Percentiles rank a stretch among this genome's conserved stretches.
Conservation (phyloP, 2,113 vertebrate species). For the Naja naja region DNA sequence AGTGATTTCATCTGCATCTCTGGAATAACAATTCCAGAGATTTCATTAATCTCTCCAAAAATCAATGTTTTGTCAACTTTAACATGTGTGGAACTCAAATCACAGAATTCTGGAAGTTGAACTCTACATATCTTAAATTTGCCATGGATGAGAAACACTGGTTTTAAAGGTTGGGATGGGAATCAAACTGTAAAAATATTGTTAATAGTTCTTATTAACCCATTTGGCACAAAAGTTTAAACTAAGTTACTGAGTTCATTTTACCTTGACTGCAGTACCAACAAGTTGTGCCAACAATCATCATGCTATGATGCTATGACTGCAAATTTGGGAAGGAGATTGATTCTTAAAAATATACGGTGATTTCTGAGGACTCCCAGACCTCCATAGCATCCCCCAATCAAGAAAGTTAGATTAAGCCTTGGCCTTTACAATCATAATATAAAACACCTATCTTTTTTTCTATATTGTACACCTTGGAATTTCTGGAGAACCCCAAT, state of each 20-base stretch:
- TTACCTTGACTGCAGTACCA: not conserved
- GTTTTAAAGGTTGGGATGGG: not conserved
- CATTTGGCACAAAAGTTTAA: not conserved
- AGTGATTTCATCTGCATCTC: not conserved
- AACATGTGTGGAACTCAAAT: not conserved
- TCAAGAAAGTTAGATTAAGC: not conserved
- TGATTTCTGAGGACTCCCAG: not conserved
- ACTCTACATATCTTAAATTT: not conserved
- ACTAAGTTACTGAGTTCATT: not conserved
- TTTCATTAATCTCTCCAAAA: not conserved
- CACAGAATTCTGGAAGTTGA: not conserved
- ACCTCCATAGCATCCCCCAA: not conserved
- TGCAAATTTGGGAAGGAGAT: not conserved
- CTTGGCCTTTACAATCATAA: not conserved
- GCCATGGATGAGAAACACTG: not conserved
- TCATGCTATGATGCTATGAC: not conserved
- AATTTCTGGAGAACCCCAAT: not conserved
- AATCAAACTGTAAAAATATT: not conserved
- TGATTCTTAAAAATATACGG: too few species aligned
- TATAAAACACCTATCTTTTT: not conserved
- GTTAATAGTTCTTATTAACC: not conserved
- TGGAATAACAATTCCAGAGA: not conserved
- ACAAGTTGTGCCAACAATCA: not conserved
- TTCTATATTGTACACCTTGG: not conserved
- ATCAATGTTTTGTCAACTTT: not conserved